Conservation (phyloP, 2,113 vertebrate species). For the Ophthalmolycus amberensis region DNA sequence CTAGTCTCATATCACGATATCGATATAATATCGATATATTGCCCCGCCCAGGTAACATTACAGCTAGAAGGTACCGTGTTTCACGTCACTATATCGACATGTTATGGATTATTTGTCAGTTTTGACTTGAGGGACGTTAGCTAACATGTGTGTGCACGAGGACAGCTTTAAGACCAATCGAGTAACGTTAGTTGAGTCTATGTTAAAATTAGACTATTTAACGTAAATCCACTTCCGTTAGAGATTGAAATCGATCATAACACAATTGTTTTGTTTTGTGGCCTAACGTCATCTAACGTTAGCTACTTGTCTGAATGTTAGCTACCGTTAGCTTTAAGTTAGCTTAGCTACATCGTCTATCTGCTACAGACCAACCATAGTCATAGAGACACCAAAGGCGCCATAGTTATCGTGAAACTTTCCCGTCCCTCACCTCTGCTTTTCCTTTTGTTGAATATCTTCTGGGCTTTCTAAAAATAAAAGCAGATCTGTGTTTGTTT, state of each 20-base stretch:
- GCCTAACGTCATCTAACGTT: slow-evolving; percentile 7
- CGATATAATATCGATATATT: neutral
- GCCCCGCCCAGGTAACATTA: no score
- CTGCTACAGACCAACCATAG: neutral
- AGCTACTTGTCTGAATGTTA: slow-evolving; percentile 6
- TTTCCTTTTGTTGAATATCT: neutral
- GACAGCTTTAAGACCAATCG: neutral
- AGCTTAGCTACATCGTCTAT: slow-evolving; percentile 21
- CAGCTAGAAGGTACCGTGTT: neutral
- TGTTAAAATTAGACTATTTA: neutral
- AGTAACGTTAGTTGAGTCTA: neutral
- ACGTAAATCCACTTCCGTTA: neutral
- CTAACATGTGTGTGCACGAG: neutral
- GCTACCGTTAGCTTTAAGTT: slow-evolving; percentile 61
- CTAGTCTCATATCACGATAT: neutral
- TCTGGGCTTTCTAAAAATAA: neutral
- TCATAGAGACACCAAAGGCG: slow-evolving; percentile 22
- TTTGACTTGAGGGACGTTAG: neutral
- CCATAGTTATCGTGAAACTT: slow-evolving; percentile 30
- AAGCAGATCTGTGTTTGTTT: neutral
- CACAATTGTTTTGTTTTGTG: neutral
- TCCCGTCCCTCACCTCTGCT: slow-evolving; percentile 48
- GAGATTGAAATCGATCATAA: neutral
- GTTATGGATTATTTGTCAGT: neutral
- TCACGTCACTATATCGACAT: neutral